Base-by-base conservation (phyloP, 2,113 vertebrate species). In the Salvelinus alpinus region DNA sequence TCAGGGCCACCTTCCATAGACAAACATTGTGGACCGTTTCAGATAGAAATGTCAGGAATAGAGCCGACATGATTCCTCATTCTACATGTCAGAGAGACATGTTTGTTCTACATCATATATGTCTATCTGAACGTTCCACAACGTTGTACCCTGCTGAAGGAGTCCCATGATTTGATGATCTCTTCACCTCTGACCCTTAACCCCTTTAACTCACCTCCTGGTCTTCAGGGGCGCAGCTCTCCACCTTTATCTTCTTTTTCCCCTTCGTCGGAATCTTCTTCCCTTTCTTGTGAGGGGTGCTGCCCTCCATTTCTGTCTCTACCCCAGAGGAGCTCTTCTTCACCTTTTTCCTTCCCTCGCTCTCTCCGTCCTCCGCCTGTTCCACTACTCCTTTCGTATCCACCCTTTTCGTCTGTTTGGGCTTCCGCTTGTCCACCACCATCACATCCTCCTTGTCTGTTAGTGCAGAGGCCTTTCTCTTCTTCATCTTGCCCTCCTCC, bases 221-320 rank as follows among this genome's bases (percentile, higher is more conserved):
- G 1, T 80, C 27, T 5, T 74, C 44, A 18, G 22, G 7, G 38
- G 25, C 18, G 2, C 20, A 25, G n/a, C 27, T 16, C 47, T 66
- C 71, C 47, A 77, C 38, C 74, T 84, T 89, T 12, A 88, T 77
- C 22, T 70, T 86, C 54, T 81, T 85, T 54, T 54, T 54, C 16
- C 16, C 51, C 5, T 51, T 51, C 3, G 34, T 34, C 34, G 1
- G 1, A 34, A 34, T 70, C 31, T 66, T 77, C 74, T 79, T 88
- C 71, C 82, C 78, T 18, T 79, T 62, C 38, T 38, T 44, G 14
- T n/a, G 51, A 54, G 12, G 9, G 44, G n/a, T 27, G 16, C 11
- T 22, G 1, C 8, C 51, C 14, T 48, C 5, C 7, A 1, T 0
- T 16, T 48, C 57, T 0, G 1, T 54, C 25, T 82, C 73, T 7